Evolutionary conservation across 1,140 invertebrate genomes (phyloP), one percentile per base, ranked within the genome.

Genomic region (Drosophila bocqueti): DNA sequence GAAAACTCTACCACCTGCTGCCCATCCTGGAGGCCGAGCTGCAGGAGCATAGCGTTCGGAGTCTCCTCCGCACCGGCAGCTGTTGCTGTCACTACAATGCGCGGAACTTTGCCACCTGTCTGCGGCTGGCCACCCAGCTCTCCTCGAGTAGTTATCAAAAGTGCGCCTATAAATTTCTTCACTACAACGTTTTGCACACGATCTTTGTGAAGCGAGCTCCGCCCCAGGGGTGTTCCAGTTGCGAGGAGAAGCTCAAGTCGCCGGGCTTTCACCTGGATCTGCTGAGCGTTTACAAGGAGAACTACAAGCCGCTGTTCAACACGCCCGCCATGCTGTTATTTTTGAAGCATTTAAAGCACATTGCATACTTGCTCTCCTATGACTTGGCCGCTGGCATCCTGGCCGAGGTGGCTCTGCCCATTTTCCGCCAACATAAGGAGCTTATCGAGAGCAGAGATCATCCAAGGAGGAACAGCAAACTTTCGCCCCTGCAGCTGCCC

Each of bases 1-100:
- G 89, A 21, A 90, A 83, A 18, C 63, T 92, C 0, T 83, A 91
- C 16, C 69, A 79, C 5, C 49, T 91, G 36, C 36, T 91, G 59
- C 85, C 91, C 26, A 55, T 58, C 0, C 43, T 92, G 15, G 62
- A 65, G 15, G 34, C 52, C 0, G 85, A 92, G 24, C 60, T 92
- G 31, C 85, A 92, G 47, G 85, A 92, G 63, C 68, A 83, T 18
- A 76, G 74, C 5, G 71, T 92, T 6, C 67, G 89, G 34, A 82
- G 81, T 10, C 57, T 92, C 6, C 59, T 84, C 9, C 89, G 89
- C 16, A 76, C 74, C 0, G 91, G 91, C 8, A 81, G 86, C 61
- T 92, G 91, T 49, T 92, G 91, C 49, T 92, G 91, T 16, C 91
- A 91, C 52, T 92, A 92, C 38, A 92, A 78, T 21, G 50, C 73